These are phyloP conservation scores for Andricus grossulariae DNA, from an alignment of 1,140 invertebrate genomes.

Conservation along the genomic window DNA sequence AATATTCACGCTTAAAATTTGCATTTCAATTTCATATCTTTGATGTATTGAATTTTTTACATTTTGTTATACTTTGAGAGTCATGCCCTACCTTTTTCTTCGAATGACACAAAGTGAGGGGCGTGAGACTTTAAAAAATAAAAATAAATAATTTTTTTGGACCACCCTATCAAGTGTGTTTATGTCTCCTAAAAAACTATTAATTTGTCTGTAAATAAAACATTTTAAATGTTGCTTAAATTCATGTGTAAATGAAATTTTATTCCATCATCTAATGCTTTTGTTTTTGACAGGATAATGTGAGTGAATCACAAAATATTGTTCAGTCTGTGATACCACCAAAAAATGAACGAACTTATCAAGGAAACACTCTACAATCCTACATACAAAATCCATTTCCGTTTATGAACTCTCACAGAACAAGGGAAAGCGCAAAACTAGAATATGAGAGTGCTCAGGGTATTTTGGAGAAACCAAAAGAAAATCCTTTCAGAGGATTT, in stretches of 20 bases:
- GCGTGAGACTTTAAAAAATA: too few relatives aligned
- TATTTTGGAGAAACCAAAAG: conserved; percentile 55
- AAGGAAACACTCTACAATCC: conserved; percentile 46
- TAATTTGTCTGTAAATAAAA: too few relatives aligned
- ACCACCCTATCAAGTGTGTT: too few relatives aligned
- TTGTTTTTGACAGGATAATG: conserved; percentile 52
- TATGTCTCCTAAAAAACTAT: too few relatives aligned
- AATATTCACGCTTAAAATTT: too few relatives aligned
- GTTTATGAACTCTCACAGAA: conserved; percentile 45
- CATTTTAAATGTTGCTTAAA: too few relatives aligned
- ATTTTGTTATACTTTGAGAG: too few relatives aligned
- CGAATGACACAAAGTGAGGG: too few relatives aligned
- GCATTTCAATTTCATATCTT: too few relatives aligned
- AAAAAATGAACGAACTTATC: conserved; percentile 42
- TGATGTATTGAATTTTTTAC: too few relatives aligned
- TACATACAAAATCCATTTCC: conserved; percentile 47
- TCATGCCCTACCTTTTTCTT: too few relatives aligned
- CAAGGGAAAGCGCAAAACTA: conserved; percentile 58
- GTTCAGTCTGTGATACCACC: conserved; percentile 51
- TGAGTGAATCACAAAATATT: conserved; percentile 61
- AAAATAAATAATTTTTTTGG: too few relatives aligned
- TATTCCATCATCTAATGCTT: conserved; percentile 8
- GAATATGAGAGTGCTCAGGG: conserved; percentile 60
- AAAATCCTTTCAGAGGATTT: conserved; percentile 49
- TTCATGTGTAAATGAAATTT: not conserved